Evolutionary conservation across 2,113 vertebrate species (phyloP), one percentile per base, ranked within the genome.

Genomic region (Tinamus guttatus): DNA sequence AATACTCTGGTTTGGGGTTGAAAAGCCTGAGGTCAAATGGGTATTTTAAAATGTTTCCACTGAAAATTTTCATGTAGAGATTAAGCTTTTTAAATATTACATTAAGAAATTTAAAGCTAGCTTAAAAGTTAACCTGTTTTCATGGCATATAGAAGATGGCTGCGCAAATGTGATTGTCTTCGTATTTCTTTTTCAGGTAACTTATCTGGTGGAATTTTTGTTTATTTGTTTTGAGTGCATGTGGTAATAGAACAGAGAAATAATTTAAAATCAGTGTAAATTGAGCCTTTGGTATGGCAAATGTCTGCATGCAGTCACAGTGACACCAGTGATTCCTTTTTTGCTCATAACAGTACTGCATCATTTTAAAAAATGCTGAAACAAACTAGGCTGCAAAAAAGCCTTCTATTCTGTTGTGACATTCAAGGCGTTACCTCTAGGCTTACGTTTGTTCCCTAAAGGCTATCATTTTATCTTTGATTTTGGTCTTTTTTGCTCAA

Each of bases 321-420:
- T 43, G 68, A 54, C 30, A 13, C 30, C 43, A 40, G 32, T 67
- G 73, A 24, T 80, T 76, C 74, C 41, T 45, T 73, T 76, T 36
- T 69, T 90, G 68, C 52, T 12, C 16, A 1, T 36, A 28, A 58
- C 41, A 45, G 7, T n/a, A 4, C 36, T 82, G 28, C 6, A 49
- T 77, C 40, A 24, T 70, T 59, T 36, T n/a, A 58, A 69, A 90
- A 86, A 51, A 73, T 69, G 67, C 51, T 78, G 73, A 63, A 74
- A 56, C 40, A 21, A 81, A 9, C 54, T 77, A 52, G 45, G 25
- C 45, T 54, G 7, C 43, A 36, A 28, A 60, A 49, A 45, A 45
- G 16, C 7, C n/a, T 38, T 73, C 2, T 13, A 2, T 78, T 75
- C 13, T 76, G 38, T 52, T 85, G 59, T 54, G 47, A 43, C 24